Evolutionary conservation across 2,888 invertebrate genomes (phyloP), one percentile per base, ranked within the genome.

Genomic region (Yponomeuta evonymella): DNA sequence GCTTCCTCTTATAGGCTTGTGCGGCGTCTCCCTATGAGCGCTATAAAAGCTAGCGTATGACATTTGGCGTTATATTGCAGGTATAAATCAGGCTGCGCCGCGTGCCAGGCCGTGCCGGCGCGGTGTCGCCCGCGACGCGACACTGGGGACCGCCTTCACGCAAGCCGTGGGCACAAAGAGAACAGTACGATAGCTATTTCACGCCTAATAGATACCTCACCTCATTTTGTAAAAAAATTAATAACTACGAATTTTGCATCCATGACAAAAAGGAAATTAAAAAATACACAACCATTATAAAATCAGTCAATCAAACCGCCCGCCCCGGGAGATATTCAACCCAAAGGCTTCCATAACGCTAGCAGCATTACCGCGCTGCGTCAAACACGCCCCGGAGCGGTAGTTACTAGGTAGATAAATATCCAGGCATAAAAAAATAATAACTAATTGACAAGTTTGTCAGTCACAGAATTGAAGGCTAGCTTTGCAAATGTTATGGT

Each of bases 11-110:
- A 58, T 12, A 72, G 65, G 65, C 29, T 30, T 33, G 29, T 33
- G 29, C 11, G 67, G 43, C 43, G 75, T 76, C 79, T 81, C 79
- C 77, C 78, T 84, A 85, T 83, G 83, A 79, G 82, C 83, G 87
- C 86, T 89, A 89, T 89, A 87, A 89, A 89, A 90, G 88, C 90
- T 88, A 87, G 86, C 87, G 80, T 86, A 86, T 88, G 90, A 87
- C 87, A 88, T 81, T 85, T 81, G 82, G 85, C 87, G 86, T 86
- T 89, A 90, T 90, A 92, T 90, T 90, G 86, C 85, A 76, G 86
- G 84, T 89, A 90, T 92, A 92, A 91, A 91, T 92, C 91, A 91
- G 85, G 72, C 81, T 72, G 85, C 81, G 71, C 76, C 77, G 76
- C 76, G 75, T 77, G 63, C 70, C 36, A 48, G 62, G 12, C 63